Percentiles rank a stretch among this genome's conserved stretches.
These are phyloP conservation scores for Diceros bicornis DNA, from an alignment of 2,797 vertebrate genomes.

Conservation along the genomic window DNA sequence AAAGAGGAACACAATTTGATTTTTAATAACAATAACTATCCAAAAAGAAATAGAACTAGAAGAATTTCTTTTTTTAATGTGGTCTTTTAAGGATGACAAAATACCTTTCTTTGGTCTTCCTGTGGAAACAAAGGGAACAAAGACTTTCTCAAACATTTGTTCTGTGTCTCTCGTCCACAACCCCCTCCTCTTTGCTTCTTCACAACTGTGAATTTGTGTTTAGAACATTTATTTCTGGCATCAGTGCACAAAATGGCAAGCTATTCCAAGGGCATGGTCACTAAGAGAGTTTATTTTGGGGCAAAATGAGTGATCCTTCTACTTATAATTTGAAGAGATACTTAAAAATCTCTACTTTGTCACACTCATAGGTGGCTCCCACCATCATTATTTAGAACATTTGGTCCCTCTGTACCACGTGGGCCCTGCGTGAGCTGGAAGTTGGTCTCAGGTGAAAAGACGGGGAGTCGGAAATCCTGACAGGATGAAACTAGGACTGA, in stretches of 20 bases:
- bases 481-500: background rate
- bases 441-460: background rate
- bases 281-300: background rate
- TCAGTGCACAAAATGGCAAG: background rate
- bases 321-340: background rate
- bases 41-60: background rate
- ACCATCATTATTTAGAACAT: background rate
- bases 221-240: slow-evolving; percentile 19
- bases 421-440: background rate
- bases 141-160: background rate
- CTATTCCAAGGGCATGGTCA: background rate
- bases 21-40: background rate
- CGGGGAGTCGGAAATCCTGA: background rate
- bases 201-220: slow-evolving; percentile 5
- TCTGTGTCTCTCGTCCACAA: background rate
- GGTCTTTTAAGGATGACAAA: slow-evolving; percentile 1
- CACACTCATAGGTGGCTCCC: background rate
- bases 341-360: background rate
- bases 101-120: background rate
- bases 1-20: background rate
- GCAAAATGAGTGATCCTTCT: background rate
- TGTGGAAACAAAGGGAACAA: slow-evolving; percentile 17
- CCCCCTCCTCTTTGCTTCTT: background rate
- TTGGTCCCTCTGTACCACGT: background rate
- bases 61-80: background rate